These are phyloP conservation scores for Characodon lateralis DNA, from an alignment of 2,797 vertebrate genomes.

Conservation along the genomic window DNA sequence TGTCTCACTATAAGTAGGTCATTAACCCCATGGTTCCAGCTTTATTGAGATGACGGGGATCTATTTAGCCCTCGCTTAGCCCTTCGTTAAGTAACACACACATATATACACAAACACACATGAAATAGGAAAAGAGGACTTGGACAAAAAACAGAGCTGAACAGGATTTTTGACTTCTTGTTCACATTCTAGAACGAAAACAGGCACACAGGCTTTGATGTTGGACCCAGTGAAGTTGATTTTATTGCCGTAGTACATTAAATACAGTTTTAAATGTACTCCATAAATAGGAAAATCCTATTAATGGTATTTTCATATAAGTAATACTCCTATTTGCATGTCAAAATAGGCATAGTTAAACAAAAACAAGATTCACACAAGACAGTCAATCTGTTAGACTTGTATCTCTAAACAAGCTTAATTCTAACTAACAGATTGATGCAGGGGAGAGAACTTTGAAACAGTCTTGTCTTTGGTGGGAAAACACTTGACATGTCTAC, in stretches of 20 bases:
- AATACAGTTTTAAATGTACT: neutral
- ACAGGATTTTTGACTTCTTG: neutral
- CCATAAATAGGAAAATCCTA: neutral
- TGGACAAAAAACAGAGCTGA: neutral
- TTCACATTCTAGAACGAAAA: neutral
- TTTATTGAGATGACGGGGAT: conserved; percentile 43
- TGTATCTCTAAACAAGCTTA: too few relatives aligned
- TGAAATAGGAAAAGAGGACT: neutral
- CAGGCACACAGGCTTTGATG: too few relatives aligned
- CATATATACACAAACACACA: neutral
- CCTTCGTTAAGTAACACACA: neutral
- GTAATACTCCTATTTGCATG: neutral
- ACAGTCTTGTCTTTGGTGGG: neutral
- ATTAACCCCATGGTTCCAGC: conserved; percentile 42
- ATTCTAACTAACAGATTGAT: neutral
- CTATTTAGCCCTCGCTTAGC: conserved; percentile 35
- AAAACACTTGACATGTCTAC: neutral
- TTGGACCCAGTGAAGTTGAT: neutral
- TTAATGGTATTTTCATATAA: neutral
- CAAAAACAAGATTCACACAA: neutral
- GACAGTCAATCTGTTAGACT: neutral
- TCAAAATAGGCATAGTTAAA: neutral
- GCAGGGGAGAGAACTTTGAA: neutral
- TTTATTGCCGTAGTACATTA: neutral
- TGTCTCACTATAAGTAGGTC: conserved; percentile 7